These are phyloP conservation scores for Eurystomus glaucurus DNA, from an alignment of 2,797 vertebrate genomes.

Conservation along the genomic window DNA sequence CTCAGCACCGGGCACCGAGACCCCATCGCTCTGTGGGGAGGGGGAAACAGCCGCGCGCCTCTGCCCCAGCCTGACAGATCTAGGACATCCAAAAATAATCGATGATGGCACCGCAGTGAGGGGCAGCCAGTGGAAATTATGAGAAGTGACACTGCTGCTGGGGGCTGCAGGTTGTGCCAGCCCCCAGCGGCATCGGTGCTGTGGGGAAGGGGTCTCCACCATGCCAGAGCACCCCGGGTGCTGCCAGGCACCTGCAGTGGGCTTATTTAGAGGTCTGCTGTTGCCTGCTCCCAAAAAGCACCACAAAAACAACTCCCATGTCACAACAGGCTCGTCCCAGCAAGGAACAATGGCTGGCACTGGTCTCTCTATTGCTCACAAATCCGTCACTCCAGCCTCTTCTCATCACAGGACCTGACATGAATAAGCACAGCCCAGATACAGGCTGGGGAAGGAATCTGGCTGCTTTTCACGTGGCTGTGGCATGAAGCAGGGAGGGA, in stretches of 20 bases:
- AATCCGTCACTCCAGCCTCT: not conserved
- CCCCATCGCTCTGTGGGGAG: accelerated
- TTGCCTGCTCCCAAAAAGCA: not conserved
- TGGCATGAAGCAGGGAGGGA: not conserved
- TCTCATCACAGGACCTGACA: not conserved
- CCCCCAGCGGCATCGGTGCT: not conserved
- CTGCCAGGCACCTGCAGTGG: not conserved
- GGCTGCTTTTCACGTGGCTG: not conserved
- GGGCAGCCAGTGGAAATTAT: conserved; percentile 42
- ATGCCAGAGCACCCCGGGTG: accelerated
- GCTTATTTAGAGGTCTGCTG: not conserved
- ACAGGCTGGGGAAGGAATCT: not conserved
- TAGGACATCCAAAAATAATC: conserved; percentile 68
- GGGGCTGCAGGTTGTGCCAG: accelerated
- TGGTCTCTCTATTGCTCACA: accelerated
- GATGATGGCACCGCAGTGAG: not conserved
- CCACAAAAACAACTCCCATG: not conserved
- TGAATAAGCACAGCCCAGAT: not conserved
- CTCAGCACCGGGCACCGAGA: accelerated
- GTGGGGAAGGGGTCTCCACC: not conserved
- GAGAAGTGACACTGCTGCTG: not conserved
- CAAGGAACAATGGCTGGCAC: conserved; percentile 48
- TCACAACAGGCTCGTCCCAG: not conserved
- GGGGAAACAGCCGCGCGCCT: not conserved
- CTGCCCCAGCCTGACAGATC: conserved; percentile 62